These are phyloP conservation scores for Neostethus bicornis DNA, from an alignment of 2,797 vertebrate species.

Conservation along the genomic window DNA sequence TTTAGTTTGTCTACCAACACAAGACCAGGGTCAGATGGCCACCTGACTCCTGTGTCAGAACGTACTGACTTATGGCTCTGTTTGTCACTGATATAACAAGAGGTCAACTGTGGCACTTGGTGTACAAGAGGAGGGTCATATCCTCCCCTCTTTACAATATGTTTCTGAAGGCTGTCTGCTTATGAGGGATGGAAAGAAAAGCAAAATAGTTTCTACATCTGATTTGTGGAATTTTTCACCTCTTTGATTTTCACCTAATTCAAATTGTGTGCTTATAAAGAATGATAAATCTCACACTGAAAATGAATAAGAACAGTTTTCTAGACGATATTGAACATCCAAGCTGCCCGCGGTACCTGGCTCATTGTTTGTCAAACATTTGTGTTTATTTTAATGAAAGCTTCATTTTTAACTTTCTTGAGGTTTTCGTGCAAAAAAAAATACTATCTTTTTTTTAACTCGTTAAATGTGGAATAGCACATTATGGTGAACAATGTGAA, in stretches of 20 bases:
- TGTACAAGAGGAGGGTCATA: conserved; percentile 71
- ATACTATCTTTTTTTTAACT: neutral
- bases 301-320: too few relatives aligned
- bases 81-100: conserved; percentile 74
- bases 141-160: conserved; percentile 65
- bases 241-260: conserved; percentile 9
- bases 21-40: conserved; percentile 74
- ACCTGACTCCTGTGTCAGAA: conserved; percentile 75
- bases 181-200: conserved; percentile 29
- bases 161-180: conserved; percentile 38
- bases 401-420: neutral
- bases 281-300: neutral
- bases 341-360: too few relatives aligned
- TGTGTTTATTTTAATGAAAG: neutral
- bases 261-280: neutral
- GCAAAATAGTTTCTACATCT: conserved; percentile 12
- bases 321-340: too few relatives aligned
- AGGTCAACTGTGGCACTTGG: conserved; percentile 62
- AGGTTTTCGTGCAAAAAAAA: neutral
- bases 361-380: neutral
- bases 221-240: conserved; percentile 22
- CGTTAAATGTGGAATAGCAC: neutral
- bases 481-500: neutral
- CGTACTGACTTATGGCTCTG: conserved; percentile 70
- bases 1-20: conserved; percentile 82